Evolutionary conservation across 2,888 invertebrate genomes (phyloP).

Genomic region (Antheraea assamensis): DNA sequence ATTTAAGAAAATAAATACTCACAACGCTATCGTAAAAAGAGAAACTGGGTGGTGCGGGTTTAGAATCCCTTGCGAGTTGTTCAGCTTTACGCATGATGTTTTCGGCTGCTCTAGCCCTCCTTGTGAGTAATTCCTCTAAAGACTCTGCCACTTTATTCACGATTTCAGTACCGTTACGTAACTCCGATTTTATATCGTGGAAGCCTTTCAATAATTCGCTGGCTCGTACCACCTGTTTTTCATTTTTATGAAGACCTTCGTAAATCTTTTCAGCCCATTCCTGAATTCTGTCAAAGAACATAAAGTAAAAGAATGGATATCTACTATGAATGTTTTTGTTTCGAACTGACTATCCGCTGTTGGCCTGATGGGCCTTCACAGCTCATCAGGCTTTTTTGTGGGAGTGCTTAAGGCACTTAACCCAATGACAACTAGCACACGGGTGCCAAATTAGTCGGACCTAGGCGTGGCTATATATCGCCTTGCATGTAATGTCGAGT

Average conservation of each 20-base stretch:
- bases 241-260: conserved; percentile 51
- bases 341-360: no score
- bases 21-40: conserved; percentile 64
- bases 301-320: neutral
- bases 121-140: conserved; percentile 55
- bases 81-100: conserved; percentile 68
- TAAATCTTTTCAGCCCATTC: conserved; percentile 68
- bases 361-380: no score
- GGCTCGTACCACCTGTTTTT: conserved; percentile 59
- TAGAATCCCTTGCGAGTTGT: conserved; percentile 46
- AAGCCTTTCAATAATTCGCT: conserved; percentile 58
- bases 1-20: conserved; percentile 36
- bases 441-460: no score
- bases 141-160: conserved; percentile 59
- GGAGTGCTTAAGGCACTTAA: no score
- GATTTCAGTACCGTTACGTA: conserved; percentile 62
- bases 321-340: no score
- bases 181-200: conserved; percentile 52
- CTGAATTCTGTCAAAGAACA: conserved; percentile 49
- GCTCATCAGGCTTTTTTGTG: no score
- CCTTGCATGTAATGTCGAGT: no score
- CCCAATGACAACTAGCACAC: no score
- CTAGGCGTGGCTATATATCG: no score
- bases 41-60: conserved; percentile 46
- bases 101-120: conserved; percentile 59